Conservation (phyloP, 2,888 invertebrate species). For the Pogonocherus hispidulus region DNA sequence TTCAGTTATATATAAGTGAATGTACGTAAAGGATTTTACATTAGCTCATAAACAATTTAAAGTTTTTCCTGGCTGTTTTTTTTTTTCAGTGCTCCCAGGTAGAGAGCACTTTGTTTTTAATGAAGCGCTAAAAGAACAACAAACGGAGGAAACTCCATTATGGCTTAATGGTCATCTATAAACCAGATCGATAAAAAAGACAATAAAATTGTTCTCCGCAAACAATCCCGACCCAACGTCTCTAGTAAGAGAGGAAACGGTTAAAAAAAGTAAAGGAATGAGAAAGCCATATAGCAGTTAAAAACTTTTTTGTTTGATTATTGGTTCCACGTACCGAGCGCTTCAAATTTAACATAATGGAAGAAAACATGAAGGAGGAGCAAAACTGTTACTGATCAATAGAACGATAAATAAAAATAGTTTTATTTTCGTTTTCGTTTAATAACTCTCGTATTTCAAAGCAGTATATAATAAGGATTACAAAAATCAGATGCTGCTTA, state of each 20-base stretch:
- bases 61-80: not conserved
- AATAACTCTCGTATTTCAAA: no score
- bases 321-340: not conserved
- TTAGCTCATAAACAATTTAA: not conserved
- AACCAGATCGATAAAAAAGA: not conserved
- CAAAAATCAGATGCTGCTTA: no score
- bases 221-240: not conserved
- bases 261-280: not conserved
- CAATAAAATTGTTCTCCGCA: not conserved
- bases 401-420: no score
- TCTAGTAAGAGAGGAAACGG: not conserved
- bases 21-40: no score
- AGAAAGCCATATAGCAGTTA: not conserved
- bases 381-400: no score
- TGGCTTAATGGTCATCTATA: not conserved
- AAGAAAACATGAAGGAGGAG: no score
- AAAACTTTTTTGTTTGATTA: conserved; percentile 8
- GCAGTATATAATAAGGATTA: no score
- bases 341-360: no score
- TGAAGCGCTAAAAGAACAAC: not conserved
- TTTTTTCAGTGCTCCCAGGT: not conserved
- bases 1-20: no score
- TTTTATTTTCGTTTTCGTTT: no score
- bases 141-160: not conserved
- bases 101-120: not conserved